Base-by-base conservation (phyloP, 1,140 invertebrate genomes). In the Calliphora vicina region DNA sequence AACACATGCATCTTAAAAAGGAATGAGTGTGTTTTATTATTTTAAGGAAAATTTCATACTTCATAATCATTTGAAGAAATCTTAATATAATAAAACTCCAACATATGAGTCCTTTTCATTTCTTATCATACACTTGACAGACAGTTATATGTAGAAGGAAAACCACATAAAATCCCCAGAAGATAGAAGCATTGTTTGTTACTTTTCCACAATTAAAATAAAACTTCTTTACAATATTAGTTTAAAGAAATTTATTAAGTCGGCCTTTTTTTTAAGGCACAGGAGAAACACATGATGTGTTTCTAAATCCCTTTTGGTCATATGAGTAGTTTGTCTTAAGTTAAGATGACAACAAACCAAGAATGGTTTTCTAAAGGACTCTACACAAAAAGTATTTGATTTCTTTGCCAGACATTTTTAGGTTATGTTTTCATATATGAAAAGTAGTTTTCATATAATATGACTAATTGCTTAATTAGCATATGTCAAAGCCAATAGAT, bases 381-480 rank as follows among this genome's bases (percentile, higher is more conserved):
- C 35, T 2, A 35, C 29, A 29, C 29, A 35, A 35, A 35, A 2
- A 35, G 10, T 35, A 35, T 35, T 35, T 2, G 35, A 35, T 35
- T 35, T 35, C 35, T 35, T 35, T 35, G 10, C 35, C n/a, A n/a
- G n/a, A n/a, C 35, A 35, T 35, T 35, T 35, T 35, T 8, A 35
- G 35, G 35, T 35, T 35, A 5, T 2, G 35, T 35, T 2, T 0
- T 8, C 29, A 3, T 29, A 8, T 29, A 29, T 29, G 2, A 35
- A 35, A 35, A 0, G 10, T 35, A 9, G 27, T 73, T n/a, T n/a
- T 9, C 45, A 13, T n/a, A 50, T n/a, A 50, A 20, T 72, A 81
- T 83, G 82, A 83, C 82, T 83, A 83, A 83, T 83, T 83, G 82
- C 82, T 83, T 83, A 83, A 83, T 83, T 83, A 83, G 82, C 82